Base-by-base conservation (phyloP, 2,888 invertebrate genomes). In the Dasysyrphus albostriatus region DNA sequence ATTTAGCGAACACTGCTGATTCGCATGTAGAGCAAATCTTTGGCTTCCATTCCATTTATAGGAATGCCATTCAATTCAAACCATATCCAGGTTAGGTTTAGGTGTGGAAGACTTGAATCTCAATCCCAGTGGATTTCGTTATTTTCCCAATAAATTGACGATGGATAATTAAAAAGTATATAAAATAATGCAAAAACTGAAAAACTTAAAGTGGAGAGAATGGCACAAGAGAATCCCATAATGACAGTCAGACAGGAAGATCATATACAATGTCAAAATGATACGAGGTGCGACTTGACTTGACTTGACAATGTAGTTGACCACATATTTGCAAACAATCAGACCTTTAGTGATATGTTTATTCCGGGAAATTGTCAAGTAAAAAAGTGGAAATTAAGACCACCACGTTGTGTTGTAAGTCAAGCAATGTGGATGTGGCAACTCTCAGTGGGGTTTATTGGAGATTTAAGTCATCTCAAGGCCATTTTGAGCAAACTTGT, bases 11-110 rank as follows among this genome's bases (percentile, higher is more conserved):
- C 39, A 65, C 56, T 61, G 67, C 70, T 72, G 81, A 81, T 80
- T 85, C 84, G 84, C 84, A 81, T 85, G 84, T 81, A 67, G 81
- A 85, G 84, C 76, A 80, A 78, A 61, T 79, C 69, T 69, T 74
- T 47, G 32, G 49, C 42, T 59, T 54, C 61, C 34, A 63, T 44
- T 16, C 37, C 69, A 49, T 69, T 54, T 54, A 69, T 39, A 54
- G 69, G 54, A 54, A 69, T 69, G 51, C 69, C 51, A 54, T 49
- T 32, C 65, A 59, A 42, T n/a, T 47, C 61, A 61, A 47, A 29
- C 44, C 39, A 29, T 65, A 24, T 63, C 63, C 80, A 67, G 51
- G 65, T 74, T 77, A 51, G 51, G 49, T 74, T 74, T 77, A 51
- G 51, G 49, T 74, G 69, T 54, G 67, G 76, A 76, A 19, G 75